Evolutionary conservation across 2,797 vertebrate genomes (phyloP), one percentile per base, ranked within the genome.

Genomic region (Acanthiza pusilla): DNA sequence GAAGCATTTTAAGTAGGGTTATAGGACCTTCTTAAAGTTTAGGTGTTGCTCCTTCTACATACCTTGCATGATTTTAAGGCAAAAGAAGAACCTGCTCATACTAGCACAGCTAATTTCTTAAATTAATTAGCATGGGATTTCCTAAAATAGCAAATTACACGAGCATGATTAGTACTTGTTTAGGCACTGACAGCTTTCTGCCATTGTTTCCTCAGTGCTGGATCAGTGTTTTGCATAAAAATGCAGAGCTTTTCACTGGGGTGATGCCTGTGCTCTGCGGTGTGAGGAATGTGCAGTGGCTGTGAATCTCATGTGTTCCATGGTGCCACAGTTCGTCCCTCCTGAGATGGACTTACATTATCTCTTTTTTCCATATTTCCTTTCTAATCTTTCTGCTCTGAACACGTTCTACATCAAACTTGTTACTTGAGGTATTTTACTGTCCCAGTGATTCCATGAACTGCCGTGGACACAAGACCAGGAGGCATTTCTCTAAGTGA

Each of bases 401-500:
- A 27, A 57, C 23, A 7, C 1, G 0, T 73, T 79, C 73, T 85
- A 73, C 34, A 50, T 87, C 65, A 55, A 72, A 42, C 36, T 71
- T 68, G 18, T 70, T 58, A 32, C n/a, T 51, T 85, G 25, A 76
- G 72, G 7, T 86, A 63, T 61, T 80, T 95, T 72, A 16, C 27
- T 61, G 55, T 70, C 25, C 21, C 42, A 21, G 58, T 78, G 58
- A 51, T 88, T 95, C 75, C 88, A 30, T 75, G 88, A 51, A 29
- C 53, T 92, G 50, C 84, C 78, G 47, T 34, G 79, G 66, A 50
- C 54, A 74, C 34, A 22, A 23, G 50, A 72, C 38, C 29, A 76
- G 86, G 55, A 81, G 38, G 58, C 65, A 79, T 91, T 66, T n/a
- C 36, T 86, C 38, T 38, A 61, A 78, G 68, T 91, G 83, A 85